Base-by-base conservation (phyloP, 2,888 invertebrate species). In the Prionchulus punctatus region DNA sequence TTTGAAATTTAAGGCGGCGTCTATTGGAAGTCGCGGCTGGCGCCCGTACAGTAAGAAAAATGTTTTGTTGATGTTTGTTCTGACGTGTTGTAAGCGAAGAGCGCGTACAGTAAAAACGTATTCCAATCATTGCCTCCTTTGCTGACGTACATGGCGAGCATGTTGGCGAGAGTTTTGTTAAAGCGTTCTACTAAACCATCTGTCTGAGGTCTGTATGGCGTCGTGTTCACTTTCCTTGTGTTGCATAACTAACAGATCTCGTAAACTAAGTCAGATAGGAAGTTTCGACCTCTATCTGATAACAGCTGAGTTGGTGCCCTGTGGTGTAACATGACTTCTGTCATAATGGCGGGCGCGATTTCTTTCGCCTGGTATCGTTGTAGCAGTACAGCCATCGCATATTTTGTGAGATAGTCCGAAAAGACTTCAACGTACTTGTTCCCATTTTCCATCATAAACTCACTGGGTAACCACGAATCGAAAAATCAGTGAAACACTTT, bases 101-200 rank as follows among this genome's bases (percentile, higher is more conserved):
- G 23, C 4, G 23, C 45, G 23, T 45, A 45, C 4, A 7, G 23
- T 7, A 45, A n/a, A 45, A 45, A 45, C 7, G 4, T 23, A 23
- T 45, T 23, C 45, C 45, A 45, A 45, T 23, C 12, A 7, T 12
- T 23, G 12, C 4, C 18, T 1, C 26, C 12, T 1, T 31, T n/a
- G 7, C 54, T 53, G 3, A 63, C 59, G 31, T 59, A 64, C 21
- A 47, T 53, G 0, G 61, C 56, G 1, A 65, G 25, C 61, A 63
- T 61, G 12, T 57, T 53, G 1, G 58, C 56, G 2, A 65, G 23
- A 1, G 60, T 62, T 21, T 55, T 45, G 23, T 45, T 45, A 23
- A 45, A 45, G 12, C 45, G 12, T 45, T 45, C 45, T n/a, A 45
- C 45, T 23, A 45, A 23, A 12, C 45, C 45, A 23, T 45, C 45